Evolutionary conservation across 2,797 vertebrate species (phyloP).

Genomic region (Apogon hyalosoma): DNA sequence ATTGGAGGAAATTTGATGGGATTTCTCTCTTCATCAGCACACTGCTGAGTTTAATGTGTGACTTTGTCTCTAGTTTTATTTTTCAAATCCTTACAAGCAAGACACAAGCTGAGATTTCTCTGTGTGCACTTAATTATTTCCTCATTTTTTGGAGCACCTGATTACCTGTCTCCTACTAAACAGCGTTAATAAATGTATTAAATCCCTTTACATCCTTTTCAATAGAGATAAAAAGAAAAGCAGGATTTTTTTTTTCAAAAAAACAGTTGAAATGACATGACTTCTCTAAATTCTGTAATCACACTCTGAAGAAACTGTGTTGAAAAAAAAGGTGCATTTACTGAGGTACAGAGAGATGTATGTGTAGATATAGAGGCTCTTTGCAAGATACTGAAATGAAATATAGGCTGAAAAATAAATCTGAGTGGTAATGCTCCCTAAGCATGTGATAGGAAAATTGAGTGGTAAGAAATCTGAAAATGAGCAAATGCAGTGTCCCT

Average conservation of each 20-base stretch:
- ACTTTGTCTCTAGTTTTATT: constrained; percentile 51
- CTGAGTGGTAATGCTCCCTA: background rate
- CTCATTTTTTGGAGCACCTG: constrained; percentile 32
- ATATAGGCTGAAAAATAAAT: constrained; percentile 9
- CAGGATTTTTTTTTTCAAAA: too few relatives aligned
- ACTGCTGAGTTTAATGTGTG: constrained; percentile 56
- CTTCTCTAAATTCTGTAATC: too few relatives aligned
- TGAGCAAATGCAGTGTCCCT: background rate
- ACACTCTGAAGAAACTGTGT: constrained; percentile 18
- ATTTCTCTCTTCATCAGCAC: constrained; percentile 60
- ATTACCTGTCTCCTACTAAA: constrained; percentile 32
- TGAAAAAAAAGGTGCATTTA: constrained; percentile 23
- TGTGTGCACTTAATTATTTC: constrained; percentile 47
- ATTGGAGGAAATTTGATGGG: constrained; percentile 65
- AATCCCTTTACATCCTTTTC: constrained; percentile 8
- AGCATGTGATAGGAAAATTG: constrained; percentile 5
- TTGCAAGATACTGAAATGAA: constrained; percentile 13
- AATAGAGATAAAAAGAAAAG: constrained; percentile 13
- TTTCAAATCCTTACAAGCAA: constrained; percentile 52
- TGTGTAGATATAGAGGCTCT: constrained; percentile 1
- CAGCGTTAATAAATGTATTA: constrained; percentile 21
- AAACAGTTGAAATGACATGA: too few relatives aligned
- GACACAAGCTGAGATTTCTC: constrained; percentile 44
- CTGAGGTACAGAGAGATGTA: constrained; percentile 15
- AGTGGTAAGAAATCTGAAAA: constrained; percentile 15